phyloP scores from a whole-genome alignment of 2,113 vertebrate species.

The Eidolon helvum region DNA sequence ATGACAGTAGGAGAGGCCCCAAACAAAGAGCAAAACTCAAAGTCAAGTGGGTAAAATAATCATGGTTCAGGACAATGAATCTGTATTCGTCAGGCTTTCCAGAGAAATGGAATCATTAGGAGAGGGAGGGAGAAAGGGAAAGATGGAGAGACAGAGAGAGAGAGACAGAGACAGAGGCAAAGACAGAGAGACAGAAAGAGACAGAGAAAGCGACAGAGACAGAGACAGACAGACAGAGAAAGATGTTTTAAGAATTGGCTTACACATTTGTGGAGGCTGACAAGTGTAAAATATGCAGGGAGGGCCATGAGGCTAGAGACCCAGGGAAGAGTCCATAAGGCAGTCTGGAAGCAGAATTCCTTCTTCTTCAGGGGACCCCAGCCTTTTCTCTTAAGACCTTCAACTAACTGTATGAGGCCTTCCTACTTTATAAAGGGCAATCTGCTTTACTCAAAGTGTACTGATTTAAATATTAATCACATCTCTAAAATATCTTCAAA shows the following conservation, averaged over 20 bases:
- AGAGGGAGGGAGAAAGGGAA: background rate
- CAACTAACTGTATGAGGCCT: background rate
- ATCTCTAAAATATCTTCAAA: background rate
- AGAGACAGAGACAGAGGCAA: too few relatives aligned
- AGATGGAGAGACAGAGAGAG: background rate
- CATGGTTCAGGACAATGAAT: background rate
- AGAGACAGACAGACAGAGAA: background rate
- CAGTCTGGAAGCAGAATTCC: background rate
- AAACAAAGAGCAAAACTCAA: background rate
- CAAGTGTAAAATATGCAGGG: background rate
- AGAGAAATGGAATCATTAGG: background rate
- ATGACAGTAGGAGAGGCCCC: background rate
- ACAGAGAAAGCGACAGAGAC: background rate
- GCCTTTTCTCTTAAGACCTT: background rate
- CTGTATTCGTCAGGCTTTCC: background rate
- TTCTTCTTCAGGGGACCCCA: background rate
- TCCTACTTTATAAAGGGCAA: background rate
- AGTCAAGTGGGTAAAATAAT: background rate
- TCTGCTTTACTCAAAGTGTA: background rate
- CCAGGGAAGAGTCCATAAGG: background rate
- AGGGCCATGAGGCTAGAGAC: background rate
- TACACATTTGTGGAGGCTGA: background rate
- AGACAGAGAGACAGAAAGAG: background rate
- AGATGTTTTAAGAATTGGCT: background rate
- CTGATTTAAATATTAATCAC: background rate